phyloP scores from a whole-genome alignment of 2,888 invertebrate species.

The Pardosa pseudoannulata region DNA sequence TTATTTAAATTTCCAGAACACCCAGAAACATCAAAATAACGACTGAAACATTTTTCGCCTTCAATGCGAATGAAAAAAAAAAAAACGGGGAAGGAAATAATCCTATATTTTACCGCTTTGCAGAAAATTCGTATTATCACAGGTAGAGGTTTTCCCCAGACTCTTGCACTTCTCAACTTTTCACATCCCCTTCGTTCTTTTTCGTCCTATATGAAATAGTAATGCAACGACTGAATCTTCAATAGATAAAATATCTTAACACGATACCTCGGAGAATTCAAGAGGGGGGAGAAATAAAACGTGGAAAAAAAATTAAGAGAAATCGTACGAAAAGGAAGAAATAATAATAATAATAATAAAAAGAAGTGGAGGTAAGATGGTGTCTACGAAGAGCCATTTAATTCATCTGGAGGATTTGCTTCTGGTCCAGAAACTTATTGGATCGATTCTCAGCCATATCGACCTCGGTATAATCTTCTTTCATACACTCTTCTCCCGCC shows the following conservation, averaged over 20 bases:
- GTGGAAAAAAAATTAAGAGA: not conserved
- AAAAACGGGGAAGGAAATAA: no score
- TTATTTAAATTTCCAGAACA: no score
- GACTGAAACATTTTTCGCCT: no score
- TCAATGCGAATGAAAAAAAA: no score
- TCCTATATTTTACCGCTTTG: not conserved
- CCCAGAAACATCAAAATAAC: no score
- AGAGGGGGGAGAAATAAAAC: not conserved
- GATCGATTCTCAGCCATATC: slow-evolving; percentile 59
- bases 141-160: not conserved
- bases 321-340: not conserved
- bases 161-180: not conserved
- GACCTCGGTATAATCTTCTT: slow-evolving; percentile 40
- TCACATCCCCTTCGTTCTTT: not conserved
- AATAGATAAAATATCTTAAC: slow-evolving; percentile 17
- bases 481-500: not conserved
- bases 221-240: slow-evolving; percentile 1
- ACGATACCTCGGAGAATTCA: slow-evolving; percentile 13
- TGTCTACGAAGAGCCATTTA: slow-evolving; percentile 41
- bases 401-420: slow-evolving; percentile 64
- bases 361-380: not conserved
- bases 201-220: not conserved
- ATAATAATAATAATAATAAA: not conserved
- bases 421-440: slow-evolving; percentile 52
- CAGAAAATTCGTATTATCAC: not conserved